A percentile compares a stretch with the other conserved stretches of the same genome.
These are phyloP conservation scores for Redunca redunca DNA, from an alignment of 2,113 vertebrate genomes.

Conservation along the genomic window DNA sequence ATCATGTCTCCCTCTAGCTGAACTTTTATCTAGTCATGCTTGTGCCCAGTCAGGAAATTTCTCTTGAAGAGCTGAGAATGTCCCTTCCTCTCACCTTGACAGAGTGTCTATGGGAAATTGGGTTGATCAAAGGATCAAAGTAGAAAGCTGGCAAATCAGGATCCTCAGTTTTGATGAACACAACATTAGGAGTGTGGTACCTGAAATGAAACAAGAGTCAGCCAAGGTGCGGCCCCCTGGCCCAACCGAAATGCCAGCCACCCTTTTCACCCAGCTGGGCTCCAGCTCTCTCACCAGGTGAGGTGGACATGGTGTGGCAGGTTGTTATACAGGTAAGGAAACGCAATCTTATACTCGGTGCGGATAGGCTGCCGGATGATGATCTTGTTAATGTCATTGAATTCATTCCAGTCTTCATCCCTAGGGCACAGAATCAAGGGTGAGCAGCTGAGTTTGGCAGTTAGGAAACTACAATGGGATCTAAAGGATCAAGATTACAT, in stretches of 20 bases:
- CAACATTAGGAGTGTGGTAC: conserved; percentile 99
- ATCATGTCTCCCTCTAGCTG: not conserved
- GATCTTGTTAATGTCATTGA: conserved; percentile 99
- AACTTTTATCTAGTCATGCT: not conserved
- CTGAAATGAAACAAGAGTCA: conserved; percentile 69
- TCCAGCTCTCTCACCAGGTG: conserved; percentile 87
- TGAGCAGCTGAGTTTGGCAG: not conserved
- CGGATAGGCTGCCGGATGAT: conserved; percentile 98
- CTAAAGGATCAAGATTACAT: not conserved
- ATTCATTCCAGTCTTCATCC: conserved; percentile 99
- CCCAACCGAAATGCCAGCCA: not conserved
- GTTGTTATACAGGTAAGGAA: conserved; percentile 98
- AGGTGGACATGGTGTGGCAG: conserved; percentile 98
- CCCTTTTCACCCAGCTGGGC: not conserved
- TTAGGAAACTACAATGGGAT: not conserved
- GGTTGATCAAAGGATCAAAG: conserved; percentile 98
- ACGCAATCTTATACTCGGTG: conserved; percentile 99
- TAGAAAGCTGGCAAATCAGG: conserved; percentile 99
- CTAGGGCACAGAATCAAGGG: conserved; percentile 71
- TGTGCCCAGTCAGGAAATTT: not conserved
- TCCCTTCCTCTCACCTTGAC: conserved; percentile 88
- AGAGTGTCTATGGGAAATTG: conserved; percentile 97
- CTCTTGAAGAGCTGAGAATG: not conserved
- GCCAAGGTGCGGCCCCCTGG: not conserved
- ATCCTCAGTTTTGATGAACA: conserved; percentile 99